A percentile compares a stretch with the other conserved stretches of the same genome.
phyloP scores from a whole-genome alignment of 2,888 invertebrate genomes.

The Drosophila pseudotalamancana region DNA sequence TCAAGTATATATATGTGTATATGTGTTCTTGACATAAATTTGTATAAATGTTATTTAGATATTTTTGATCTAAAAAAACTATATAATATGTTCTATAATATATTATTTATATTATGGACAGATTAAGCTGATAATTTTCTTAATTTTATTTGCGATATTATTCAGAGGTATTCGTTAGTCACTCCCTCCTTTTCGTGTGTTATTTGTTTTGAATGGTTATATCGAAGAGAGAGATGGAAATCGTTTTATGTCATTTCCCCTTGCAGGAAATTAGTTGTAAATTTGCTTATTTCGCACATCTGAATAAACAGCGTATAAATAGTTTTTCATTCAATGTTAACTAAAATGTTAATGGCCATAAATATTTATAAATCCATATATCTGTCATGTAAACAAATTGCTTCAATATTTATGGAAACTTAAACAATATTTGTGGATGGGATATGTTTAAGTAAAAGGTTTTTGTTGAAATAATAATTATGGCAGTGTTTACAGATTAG shows the following conservation, averaged over 20 bases:
- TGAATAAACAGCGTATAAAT: slow-evolving; percentile 25
- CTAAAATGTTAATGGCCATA: slow-evolving; percentile 19
- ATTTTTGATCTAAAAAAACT: too few species aligned
- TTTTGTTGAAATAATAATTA: not conserved
- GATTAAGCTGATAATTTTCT: not conserved
- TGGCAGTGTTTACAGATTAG: not conserved
- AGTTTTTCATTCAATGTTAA: slow-evolving; percentile 19
- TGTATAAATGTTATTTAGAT: too few species aligned
- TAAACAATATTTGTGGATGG: slow-evolving; percentile 7
- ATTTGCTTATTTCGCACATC: slow-evolving; percentile 48
- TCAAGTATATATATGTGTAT: too few species aligned
- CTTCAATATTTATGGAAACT: slow-evolving; percentile 39
- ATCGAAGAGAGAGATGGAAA: slow-evolving; percentile 27
- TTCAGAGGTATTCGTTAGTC: not conserved
- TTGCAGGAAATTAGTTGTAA: slow-evolving; percentile 68
- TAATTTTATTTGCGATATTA: not conserved
- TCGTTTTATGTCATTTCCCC: slow-evolving; percentile 51
- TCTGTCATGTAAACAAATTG: slow-evolving; percentile 9
- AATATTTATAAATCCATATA: slow-evolving; percentile 1
- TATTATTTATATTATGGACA: too few species aligned
- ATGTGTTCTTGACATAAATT: too few species aligned
- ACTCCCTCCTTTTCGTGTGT: not conserved
- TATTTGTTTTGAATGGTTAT: slow-evolving; percentile 17
- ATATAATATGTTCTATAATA: too few species aligned
- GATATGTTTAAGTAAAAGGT: too few species aligned